Conservation (phyloP, 2,888 invertebrate species). For the Stomorhina lunata region DNA sequence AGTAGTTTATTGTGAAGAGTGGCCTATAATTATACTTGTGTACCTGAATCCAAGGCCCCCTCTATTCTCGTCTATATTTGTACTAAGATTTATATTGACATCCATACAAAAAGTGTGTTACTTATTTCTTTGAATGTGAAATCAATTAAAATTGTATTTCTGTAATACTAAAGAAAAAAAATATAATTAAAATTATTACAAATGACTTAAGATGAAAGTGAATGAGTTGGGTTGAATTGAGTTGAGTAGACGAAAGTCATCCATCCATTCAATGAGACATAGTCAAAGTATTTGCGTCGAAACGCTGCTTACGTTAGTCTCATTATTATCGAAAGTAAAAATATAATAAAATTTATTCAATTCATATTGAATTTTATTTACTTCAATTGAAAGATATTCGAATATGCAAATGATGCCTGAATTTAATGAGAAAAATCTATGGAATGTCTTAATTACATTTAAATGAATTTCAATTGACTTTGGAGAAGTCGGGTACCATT, state of each 20-base stretch:
- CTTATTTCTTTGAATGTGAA: not conserved
- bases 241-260: slow-evolving; percentile 1
- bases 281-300: not conserved
- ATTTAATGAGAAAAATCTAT: not conserved
- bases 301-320: not conserved
- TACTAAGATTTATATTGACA: not conserved
- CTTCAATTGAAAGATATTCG: not conserved
- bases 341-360: slow-evolving; percentile 16
- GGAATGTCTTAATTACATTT: slow-evolving; percentile 49
- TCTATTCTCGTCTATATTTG: not conserved
- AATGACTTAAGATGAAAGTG: slow-evolving; percentile 20
- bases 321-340: slow-evolving; percentile 26
- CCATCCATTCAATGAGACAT: not conserved
- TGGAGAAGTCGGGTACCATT: too few species aligned
- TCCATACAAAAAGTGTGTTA: not conserved
- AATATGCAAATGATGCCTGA: not conserved
- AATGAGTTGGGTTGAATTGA: not conserved
- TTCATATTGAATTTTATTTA: not conserved
- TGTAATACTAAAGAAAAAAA: not conserved
- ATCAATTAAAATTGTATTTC: slow-evolving; percentile 37
- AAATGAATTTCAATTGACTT: slow-evolving; percentile 28
- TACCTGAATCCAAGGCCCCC: not conserved
- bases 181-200: not conserved
- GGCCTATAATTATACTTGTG: not conserved
- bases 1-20: not conserved